These are phyloP conservation scores for Temnothorax nylanderi DNA, from an alignment of 1,140 invertebrate genomes.

Conservation along the genomic window DNA sequence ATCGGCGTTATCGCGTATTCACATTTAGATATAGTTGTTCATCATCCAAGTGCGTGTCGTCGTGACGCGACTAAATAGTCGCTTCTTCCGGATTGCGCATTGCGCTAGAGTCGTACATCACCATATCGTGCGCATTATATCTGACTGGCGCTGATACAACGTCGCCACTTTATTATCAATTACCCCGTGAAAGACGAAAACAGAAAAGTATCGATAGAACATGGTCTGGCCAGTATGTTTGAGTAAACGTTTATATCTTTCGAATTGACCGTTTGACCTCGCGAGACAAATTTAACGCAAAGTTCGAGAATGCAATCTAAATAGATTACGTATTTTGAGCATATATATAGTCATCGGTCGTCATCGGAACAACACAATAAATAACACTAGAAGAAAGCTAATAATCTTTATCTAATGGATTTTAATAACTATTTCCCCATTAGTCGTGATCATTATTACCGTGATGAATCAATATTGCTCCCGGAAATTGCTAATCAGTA, in stretches of 20 bases:
- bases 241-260: neutral
- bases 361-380: neutral
- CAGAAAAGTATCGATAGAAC: neutral
- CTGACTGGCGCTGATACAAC: conserved; percentile 20
- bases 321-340: neutral
- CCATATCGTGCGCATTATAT: neutral
- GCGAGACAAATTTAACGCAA: neutral
- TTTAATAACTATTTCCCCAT: neutral
- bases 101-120: neutral
- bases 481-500: conserved; percentile 50
- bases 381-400: neutral
- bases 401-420: neutral
- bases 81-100: conserved; percentile 5
- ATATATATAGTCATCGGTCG: neutral
- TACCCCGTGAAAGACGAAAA: neutral
- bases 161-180: neutral
- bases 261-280: neutral
- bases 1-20: neutral
- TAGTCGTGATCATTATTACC: neutral
- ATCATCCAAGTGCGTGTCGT: neutral
- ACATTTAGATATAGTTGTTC: conserved; percentile 37
- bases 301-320: conserved; percentile 14
- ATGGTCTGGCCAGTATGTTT: neutral
- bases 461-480: neutral
- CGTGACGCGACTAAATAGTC: neutral